A percentile compares a stretch with the other conserved stretches of the same genome.
Conservation (phyloP, 2,888 invertebrate species). For the Catonia carolina region DNA sequence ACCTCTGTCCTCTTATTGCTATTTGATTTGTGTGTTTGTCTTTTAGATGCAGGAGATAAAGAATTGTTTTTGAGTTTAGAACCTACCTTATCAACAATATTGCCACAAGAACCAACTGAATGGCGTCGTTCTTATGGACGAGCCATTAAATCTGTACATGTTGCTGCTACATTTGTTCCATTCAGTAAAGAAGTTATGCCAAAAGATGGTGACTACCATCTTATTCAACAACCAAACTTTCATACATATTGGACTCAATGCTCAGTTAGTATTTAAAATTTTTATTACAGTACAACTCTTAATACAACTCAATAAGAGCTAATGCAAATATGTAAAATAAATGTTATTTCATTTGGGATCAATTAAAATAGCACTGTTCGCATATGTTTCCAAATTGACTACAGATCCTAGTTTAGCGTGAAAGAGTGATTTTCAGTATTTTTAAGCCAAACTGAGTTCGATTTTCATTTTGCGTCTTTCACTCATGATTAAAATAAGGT, state of each 20-base stretch:
- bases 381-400: neutral
- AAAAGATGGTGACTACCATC: slow-evolving; percentile 64
- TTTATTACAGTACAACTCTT: neutral
- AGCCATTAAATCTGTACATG: slow-evolving; percentile 72
- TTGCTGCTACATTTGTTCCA: slow-evolving; percentile 74
- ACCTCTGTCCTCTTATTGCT: no score
- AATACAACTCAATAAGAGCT: no score
- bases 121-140: slow-evolving; percentile 88
- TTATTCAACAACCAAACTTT: slow-evolving; percentile 82
- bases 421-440: no score
- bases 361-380: neutral
- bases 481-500: no score
- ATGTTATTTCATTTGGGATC: neutral
- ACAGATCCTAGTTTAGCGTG: no score
- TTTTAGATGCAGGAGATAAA: slow-evolving; percentile 73
- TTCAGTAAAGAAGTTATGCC: slow-evolving; percentile 69
- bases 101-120: slow-evolving; percentile 83
- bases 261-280: slow-evolving; percentile 63
- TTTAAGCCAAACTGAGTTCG: no score
- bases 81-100: slow-evolving; percentile 65
- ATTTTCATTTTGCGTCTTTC: no score
- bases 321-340: no score
- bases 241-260: slow-evolving; percentile 95
- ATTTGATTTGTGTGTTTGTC: no score
- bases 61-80: slow-evolving; percentile 78